These are phyloP conservation scores for Strix aluco DNA, from an alignment of 2,113 vertebrate species.

Conservation along the genomic window DNA sequence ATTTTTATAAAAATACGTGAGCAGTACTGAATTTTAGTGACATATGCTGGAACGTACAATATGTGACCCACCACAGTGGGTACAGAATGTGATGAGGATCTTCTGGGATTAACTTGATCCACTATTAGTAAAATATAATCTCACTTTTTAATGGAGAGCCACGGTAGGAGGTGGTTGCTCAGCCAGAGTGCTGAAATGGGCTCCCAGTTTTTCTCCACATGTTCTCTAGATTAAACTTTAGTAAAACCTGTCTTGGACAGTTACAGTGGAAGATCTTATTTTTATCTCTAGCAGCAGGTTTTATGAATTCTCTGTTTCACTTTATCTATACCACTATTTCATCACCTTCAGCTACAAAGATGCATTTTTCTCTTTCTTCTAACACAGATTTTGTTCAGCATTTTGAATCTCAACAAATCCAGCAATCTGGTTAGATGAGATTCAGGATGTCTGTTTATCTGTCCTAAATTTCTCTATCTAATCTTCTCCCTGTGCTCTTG, in stretches of 20 bases:
- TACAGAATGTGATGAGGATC: background rate
- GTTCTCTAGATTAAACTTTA: background rate
- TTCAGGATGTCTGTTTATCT: background rate
- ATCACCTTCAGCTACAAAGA: background rate
- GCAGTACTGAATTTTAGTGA: background rate
- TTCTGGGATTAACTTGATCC: background rate
- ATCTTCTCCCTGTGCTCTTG: background rate
- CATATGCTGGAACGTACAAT: background rate
- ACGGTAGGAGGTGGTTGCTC: background rate
- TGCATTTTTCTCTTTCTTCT: background rate
- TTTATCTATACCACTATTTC: background rate
- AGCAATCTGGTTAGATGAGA: background rate
- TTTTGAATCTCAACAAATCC: background rate
- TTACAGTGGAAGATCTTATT: background rate
- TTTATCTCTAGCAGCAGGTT: background rate
- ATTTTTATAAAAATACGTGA: background rate
- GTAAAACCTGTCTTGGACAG: background rate
- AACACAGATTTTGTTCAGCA: background rate
- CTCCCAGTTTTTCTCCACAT: background rate
- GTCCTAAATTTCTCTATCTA: background rate
- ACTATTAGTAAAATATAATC: background rate
- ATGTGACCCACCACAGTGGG: background rate
- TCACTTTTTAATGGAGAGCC: background rate
- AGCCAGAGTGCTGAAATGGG: background rate
- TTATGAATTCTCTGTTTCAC: background rate